These are phyloP conservation scores for Opisthocomus hoazin DNA, from an alignment of 2,113 vertebrate species.

Conservation along the genomic window DNA sequence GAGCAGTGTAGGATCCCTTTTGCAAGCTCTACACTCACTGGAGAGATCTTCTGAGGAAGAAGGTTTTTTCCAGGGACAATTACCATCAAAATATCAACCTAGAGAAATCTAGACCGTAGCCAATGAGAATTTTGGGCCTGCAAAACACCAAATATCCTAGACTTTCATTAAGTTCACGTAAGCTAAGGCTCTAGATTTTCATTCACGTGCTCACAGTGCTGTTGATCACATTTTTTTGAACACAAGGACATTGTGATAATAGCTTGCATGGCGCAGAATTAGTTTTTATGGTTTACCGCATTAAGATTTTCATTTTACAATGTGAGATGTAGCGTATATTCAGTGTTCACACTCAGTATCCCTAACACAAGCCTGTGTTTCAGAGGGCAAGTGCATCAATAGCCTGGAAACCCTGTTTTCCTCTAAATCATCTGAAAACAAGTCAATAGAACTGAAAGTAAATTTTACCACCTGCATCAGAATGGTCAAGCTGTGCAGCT, in stretches of 20 bases:
- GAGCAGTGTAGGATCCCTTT: not conserved
- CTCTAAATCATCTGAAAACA: not conserved
- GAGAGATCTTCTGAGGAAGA: not conserved
- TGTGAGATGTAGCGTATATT: not conserved
- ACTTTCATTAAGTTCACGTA: not conserved
- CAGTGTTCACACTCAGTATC: not conserved
- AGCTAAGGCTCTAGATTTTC: not conserved
- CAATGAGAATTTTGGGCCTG: not conserved
- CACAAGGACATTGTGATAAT: not conserved
- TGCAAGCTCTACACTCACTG: not conserved
- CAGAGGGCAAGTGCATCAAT: not conserved
- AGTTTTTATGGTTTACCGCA: not conserved
- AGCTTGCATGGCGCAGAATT: not conserved
- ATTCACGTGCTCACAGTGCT: not conserved
- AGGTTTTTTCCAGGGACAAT: not conserved
- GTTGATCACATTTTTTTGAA: not conserved
- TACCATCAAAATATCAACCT: not conserved
- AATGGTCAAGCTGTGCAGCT: not conserved
- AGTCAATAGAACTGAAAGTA: not conserved
- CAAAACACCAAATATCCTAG: not conserved
- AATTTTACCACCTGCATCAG: not conserved
- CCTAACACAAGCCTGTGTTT: not conserved
- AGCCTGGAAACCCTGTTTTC: not conserved
- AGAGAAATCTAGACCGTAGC: not conserved
- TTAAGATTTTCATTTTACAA: not conserved